These are phyloP conservation scores for Notiomystis cincta DNA, from an alignment of 2,113 vertebrate genomes.

Conservation along the genomic window DNA sequence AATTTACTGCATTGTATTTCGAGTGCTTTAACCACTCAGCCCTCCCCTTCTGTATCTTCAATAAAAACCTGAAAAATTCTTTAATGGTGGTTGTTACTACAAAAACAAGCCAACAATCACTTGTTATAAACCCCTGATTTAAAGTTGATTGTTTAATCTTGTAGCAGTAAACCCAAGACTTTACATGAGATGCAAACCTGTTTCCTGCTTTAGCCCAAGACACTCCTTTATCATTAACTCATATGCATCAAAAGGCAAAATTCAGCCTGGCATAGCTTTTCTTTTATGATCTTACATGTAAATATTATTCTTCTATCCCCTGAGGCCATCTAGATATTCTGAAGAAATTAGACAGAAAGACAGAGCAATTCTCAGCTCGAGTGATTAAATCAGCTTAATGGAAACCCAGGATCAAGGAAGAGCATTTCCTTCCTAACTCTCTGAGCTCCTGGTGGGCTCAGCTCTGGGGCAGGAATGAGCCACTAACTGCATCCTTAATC, in stretches of 20 bases:
- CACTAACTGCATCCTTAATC: neutral
- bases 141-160: neutral
- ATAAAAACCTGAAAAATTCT: neutral
- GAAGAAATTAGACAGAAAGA: slow-evolving; percentile 16
- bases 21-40: neutral
- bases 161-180: neutral
- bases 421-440: neutral
- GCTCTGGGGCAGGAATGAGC: neutral
- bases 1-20: neutral
- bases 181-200: neutral
- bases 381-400: neutral
- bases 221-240: neutral
- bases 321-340: neutral
- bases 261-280: neutral
- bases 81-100: neutral
- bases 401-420: neutral
- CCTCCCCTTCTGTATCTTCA: neutral
- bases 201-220: neutral
- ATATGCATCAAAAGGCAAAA: neutral
- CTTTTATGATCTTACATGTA: neutral
- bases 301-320: slow-evolving; percentile 4
- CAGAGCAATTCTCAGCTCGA: neutral
- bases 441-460: neutral
- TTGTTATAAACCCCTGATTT: neutral
- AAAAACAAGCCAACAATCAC: neutral